These are phyloP conservation scores for Cephus runcator DNA, from an alignment of 2,888 invertebrate genomes.

Conservation along the genomic window DNA sequence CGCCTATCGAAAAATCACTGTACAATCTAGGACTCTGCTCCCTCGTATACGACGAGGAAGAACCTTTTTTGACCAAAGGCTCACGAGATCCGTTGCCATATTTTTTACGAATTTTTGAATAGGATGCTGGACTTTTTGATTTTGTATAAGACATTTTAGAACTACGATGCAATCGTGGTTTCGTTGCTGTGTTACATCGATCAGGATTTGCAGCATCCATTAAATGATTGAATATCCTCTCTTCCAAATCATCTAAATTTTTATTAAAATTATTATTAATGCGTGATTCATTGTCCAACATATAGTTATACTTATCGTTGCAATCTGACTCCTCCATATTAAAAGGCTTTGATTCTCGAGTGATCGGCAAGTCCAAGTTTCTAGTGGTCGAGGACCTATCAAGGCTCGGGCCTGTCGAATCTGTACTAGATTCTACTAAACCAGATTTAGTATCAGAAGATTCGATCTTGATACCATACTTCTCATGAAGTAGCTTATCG, in stretches of 20 bases:
- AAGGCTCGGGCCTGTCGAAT: constrained; percentile 17
- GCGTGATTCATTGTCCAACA: background rate
- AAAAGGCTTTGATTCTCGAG: background rate
- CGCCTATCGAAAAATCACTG: constrained; percentile 13
- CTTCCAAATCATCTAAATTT: background rate
- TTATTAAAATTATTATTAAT: background rate
- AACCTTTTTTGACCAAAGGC: background rate
- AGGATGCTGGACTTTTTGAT: constrained; percentile 18
- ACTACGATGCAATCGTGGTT: constrained; percentile 20
- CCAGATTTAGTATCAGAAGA: constrained; percentile 54
- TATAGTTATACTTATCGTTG: background rate
- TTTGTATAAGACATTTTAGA: constrained; percentile 21
- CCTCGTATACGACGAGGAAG: constrained; percentile 4
- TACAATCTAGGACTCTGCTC: constrained; percentile 9
- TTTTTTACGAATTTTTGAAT: constrained; percentile 23
- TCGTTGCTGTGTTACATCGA: background rate
- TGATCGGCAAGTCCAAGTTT: constrained; percentile 7
- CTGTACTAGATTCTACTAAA: constrained; percentile 47
- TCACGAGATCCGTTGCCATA: constrained; percentile 8
- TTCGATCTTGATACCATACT: constrained; percentile 41
- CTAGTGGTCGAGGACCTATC: background rate
- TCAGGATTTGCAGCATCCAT: constrained; percentile 10
- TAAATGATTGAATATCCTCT: constrained; percentile 8
- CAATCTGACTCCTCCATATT: background rate
- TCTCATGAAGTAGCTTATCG: constrained; percentile 41